phyloP scores from a whole-genome alignment of 1,140 invertebrate genomes.

The Drosophila lacertosa region DNA sequence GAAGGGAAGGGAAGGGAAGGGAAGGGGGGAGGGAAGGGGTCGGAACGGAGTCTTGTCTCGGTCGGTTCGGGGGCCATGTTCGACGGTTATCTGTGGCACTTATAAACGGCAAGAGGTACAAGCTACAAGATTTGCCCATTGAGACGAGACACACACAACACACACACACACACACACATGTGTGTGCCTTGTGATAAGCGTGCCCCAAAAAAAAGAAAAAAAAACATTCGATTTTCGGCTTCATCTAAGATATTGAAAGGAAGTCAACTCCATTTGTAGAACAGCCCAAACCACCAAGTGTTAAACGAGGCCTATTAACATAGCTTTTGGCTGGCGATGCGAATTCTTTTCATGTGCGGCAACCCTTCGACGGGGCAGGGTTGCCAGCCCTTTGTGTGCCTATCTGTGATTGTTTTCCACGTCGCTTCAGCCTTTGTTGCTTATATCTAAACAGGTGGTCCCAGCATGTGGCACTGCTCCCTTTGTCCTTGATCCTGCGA shows the following conservation, averaged over 20 bases:
- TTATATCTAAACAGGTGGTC: conserved; percentile 81
- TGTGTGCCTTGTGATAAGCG: too few species aligned
- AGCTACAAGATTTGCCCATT: conserved; percentile 78
- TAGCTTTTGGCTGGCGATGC: conserved; percentile 51
- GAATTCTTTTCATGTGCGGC: conserved; percentile 62
- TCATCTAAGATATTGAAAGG: not conserved
- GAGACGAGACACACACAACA: conserved; percentile 69
- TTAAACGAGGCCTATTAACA: conserved; percentile 79
- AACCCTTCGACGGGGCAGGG: conserved; percentile 46
- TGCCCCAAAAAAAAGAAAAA: too few species aligned
- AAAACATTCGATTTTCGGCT: not conserved
- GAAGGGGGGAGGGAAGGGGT: too few species aligned
- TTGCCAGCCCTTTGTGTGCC: conserved; percentile 64
- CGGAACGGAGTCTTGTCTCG: conserved; percentile 15
- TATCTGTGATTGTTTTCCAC: conserved; percentile 83
- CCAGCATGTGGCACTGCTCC: conserved; percentile 75
- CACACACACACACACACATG: too few species aligned
- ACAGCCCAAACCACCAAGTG: conserved; percentile 12
- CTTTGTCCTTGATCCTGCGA: conserved; percentile 14
- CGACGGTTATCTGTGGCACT: conserved; percentile 59
- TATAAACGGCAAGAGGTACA: conserved; percentile 46
- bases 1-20: too few species aligned
- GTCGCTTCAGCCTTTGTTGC: conserved; percentile 74
- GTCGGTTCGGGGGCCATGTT: conserved; percentile 41
- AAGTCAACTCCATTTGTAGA: too few species aligned